Conservation (phyloP, 2,113 vertebrate genomes). For the Crotalus viridis region DNA sequence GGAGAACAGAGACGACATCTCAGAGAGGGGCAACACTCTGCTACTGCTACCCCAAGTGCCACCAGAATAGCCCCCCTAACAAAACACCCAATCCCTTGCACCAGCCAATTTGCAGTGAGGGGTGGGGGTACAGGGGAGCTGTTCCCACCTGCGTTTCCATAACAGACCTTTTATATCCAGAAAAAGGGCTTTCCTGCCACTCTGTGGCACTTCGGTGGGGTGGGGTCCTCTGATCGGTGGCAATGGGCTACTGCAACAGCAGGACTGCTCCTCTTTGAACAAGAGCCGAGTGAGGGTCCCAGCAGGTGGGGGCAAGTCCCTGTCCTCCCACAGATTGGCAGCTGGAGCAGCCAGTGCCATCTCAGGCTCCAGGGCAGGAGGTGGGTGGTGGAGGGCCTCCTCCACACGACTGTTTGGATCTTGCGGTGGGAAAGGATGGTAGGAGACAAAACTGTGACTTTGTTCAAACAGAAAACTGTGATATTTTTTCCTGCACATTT, state of each 20-base stretch:
- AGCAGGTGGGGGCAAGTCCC: neutral
- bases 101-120: constrained; percentile 28
- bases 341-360: neutral
- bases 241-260: constrained; percentile 5
- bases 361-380: neutral
- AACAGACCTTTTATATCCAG: constrained; percentile 35
- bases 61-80: constrained; percentile 24
- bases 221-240: constrained; percentile 8
- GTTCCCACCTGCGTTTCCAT: constrained; percentile 13
- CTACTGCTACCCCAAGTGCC: constrained; percentile 33
- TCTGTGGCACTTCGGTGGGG: constrained; percentile 7
- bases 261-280: constrained; percentile 19
- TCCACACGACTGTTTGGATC: constrained; percentile 10
- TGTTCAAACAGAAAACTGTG: constrained; percentile 35
- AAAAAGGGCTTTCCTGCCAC: constrained; percentile 37
- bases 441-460: constrained; percentile 45
- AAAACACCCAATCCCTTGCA: constrained; percentile 11
- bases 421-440: constrained; percentile 18
- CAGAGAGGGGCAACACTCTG: constrained; percentile 16
- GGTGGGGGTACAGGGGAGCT: constrained; percentile 14
- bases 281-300: neutral
- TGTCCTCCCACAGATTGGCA: neutral
- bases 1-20: neutral
- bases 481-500: constrained; percentile 1
- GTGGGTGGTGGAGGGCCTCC: neutral